phyloP scores from a whole-genome alignment of 1,140 invertebrate genomes.

The Solen grandis region DNA sequence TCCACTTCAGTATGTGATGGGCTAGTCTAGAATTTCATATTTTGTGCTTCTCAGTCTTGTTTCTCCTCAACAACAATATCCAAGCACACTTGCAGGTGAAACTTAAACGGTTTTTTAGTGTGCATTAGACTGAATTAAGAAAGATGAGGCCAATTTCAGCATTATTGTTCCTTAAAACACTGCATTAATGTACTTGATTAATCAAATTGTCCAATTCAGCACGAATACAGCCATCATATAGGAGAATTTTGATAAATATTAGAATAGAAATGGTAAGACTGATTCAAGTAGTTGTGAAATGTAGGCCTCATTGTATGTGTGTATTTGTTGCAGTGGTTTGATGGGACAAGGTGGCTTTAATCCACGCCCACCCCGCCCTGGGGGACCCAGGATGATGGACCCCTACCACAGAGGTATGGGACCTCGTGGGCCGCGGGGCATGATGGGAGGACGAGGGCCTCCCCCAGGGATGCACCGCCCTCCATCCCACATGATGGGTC shows the following conservation, averaged over 20 bases:
- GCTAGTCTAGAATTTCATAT: too few relatives aligned
- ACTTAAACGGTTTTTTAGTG: too few relatives aligned
- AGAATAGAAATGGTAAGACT: background rate
- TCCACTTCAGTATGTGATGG: too few relatives aligned
- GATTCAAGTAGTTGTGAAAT: background rate
- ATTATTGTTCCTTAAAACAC: too few relatives aligned
- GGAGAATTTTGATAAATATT: background rate
- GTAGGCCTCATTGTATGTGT: background rate
- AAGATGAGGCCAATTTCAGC: too few relatives aligned
- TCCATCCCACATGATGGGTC: background rate
- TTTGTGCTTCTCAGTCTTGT: too few relatives aligned
- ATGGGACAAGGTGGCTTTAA: conserved; percentile 4
- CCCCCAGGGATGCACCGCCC: background rate
- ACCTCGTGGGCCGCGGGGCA: conserved; percentile 33
- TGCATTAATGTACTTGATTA: too few relatives aligned
- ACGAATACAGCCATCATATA: too few relatives aligned
- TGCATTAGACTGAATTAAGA: too few relatives aligned
- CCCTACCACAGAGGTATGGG: conserved; percentile 19
- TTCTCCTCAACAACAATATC: too few relatives aligned
- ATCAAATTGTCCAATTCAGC: too few relatives aligned
- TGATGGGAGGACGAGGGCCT: background rate
- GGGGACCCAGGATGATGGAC: background rate
- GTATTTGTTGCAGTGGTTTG: background rate
- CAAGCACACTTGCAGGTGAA: too few relatives aligned
- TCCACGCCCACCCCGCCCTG: background rate